phyloP scores from a whole-genome alignment of 1,140 invertebrate species.

The Tetramorium alpestre region DNA sequence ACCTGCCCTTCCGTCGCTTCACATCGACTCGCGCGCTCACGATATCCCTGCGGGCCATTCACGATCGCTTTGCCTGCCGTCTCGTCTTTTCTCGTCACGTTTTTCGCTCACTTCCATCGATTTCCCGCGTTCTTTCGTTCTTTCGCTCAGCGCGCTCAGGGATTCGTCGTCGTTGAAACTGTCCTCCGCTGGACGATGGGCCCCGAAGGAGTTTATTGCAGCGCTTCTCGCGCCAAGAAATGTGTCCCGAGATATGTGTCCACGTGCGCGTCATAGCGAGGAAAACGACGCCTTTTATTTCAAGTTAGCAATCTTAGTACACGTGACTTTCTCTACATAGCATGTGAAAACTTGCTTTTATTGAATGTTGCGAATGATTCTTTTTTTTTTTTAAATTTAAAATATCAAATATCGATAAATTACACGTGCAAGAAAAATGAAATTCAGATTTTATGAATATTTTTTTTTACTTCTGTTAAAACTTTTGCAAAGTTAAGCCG shows the following conservation, averaged over 20 bases:
- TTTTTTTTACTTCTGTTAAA: not conserved
- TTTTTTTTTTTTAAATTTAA: not conserved
- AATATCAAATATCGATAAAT: not conserved
- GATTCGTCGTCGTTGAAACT: conserved; percentile 51
- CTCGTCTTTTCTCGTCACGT: conserved; percentile 53
- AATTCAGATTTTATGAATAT: not conserved
- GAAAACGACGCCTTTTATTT: conserved; percentile 16
- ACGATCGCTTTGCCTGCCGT: conserved; percentile 54
- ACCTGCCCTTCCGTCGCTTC: conserved; percentile 63
- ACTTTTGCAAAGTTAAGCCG: not conserved
- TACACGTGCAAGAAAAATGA: not conserved
- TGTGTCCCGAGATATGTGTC: not conserved
- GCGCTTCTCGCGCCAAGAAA: not conserved
- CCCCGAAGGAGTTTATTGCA: conserved; percentile 45
- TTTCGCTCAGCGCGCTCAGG: conserved; percentile 5
- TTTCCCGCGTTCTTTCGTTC: conserved; percentile 27
- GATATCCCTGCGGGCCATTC: conserved; percentile 71
- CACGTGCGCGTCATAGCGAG: conserved; percentile 6
- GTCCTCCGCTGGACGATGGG: conserved; percentile 37
- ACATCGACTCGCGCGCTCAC: conserved; percentile 55
- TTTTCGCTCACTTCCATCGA: conserved; percentile 56
- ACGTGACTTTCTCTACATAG: not conserved
- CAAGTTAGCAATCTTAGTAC: not conserved
- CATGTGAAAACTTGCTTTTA: too few species aligned
- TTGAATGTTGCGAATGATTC: not conserved